Conservation (phyloP, 2,888 invertebrate genomes). For the Merodon equestris region DNA sequence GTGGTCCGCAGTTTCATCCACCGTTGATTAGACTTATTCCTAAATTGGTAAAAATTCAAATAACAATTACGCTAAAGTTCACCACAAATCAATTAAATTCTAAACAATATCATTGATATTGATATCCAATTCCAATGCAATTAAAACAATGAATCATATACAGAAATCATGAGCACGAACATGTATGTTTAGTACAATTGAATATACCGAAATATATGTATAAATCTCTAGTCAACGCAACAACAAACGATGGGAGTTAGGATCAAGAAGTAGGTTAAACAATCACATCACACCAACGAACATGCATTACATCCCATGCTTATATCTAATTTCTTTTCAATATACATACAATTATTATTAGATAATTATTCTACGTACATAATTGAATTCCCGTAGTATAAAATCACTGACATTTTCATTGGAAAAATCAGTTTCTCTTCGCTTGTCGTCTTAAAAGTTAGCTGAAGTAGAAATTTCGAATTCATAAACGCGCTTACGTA, state of each 20-base stretch:
- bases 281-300: slow-evolving; percentile 1
- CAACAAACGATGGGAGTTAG: no score
- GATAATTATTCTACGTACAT: slow-evolving; percentile 50
- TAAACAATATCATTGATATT: neutral
- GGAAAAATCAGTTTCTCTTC: slow-evolving; percentile 26
- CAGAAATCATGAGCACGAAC: slow-evolving; percentile 10
- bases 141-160: slow-evolving; percentile 43
- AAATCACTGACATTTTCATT: slow-evolving; percentile 56
- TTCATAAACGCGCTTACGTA: neutral
- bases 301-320: slow-evolving; percentile 26
- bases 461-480: slow-evolving; percentile 24
- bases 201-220: slow-evolving; percentile 1
- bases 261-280: slow-evolving; percentile 7
- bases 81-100: neutral
- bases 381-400: slow-evolving; percentile 48
- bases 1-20: slow-evolving; percentile 98
- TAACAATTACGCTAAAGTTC: neutral
- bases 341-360: slow-evolving; percentile 1
- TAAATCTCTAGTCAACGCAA: no score
- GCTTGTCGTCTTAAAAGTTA: slow-evolving; percentile 36
- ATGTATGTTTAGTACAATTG: neutral
- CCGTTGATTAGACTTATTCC: slow-evolving; percentile 95
- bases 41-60: slow-evolving; percentile 75
- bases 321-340: neutral
- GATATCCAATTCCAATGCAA: slow-evolving; percentile 41